Evolutionary conservation across 2,888 invertebrate genomes (phyloP), one percentile per base, ranked within the genome.

Genomic region (Ischnus inquisitorius): DNA sequence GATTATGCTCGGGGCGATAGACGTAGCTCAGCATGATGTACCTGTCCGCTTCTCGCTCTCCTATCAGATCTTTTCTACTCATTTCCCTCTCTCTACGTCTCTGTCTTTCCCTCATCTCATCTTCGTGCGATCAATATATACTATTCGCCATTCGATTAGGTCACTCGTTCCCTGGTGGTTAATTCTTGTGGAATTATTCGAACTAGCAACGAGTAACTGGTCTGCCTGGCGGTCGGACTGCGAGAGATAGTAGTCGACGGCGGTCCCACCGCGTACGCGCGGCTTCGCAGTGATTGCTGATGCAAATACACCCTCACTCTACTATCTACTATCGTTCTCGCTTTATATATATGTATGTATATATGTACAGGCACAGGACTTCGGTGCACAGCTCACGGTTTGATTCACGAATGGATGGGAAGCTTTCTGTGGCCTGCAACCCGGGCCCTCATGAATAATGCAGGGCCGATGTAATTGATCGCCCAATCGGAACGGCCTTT

Each of bases 401-500:
- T 89, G 90, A 91, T 91, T 90, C 88, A 87, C 86, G 86, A 85
- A 82, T 79, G 76, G 80, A 75, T 79, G 78, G 82, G 79, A 34
- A 83, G 79, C 82, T 92, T 92, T 92, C 92, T 91, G 91, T 91
- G 91, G 92, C 91, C 91, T 91, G 92, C 91, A 89, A 90, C 90
- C 89, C 84, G 84, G 84, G 88, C 88, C 89, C 90, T 92, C 90
- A 93, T 93, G 93, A 93, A 93, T 93, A 93, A 93, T 93, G 93
- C 92, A 93, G 89, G 88, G 91, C 88, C 89, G 88, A 92, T 92
- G 93, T 93, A 93, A 93, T 93, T 93, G 93, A 93, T 93, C 93
- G 92, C 90, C 93, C 93, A 93, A 93, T 93, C 91, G 93, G 93
- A 93, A 93, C 92, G 92, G 92, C 93, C 92, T 92, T 93, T 92